These are phyloP conservation scores for Sorex maritimensis DNA, from an alignment of 2,797 vertebrate genomes.

Conservation along the genomic window DNA sequence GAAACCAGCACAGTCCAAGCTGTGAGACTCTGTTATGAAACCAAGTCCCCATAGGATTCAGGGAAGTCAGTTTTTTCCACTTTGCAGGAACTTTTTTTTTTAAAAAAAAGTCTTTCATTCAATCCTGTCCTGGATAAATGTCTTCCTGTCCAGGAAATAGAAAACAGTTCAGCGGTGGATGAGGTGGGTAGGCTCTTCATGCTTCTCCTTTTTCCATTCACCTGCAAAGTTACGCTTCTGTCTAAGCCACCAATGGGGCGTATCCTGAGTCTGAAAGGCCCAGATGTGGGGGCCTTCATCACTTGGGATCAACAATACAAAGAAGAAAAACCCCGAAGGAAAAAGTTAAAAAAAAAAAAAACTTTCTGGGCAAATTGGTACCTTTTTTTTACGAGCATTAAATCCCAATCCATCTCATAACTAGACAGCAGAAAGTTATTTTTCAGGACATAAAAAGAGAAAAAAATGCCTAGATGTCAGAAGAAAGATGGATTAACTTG, in stretches of 20 bases:
- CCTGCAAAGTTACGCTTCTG: too few relatives aligned
- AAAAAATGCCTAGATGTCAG: background rate
- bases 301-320: background rate
- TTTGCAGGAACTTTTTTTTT: background rate
- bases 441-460: background rate
- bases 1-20: too few relatives aligned
- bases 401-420: background rate
- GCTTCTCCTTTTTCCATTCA: too few relatives aligned
- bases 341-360: too few relatives aligned
- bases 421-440: background rate
- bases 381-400: background rate
- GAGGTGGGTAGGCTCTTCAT: too few relatives aligned
- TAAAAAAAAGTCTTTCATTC: constrained; percentile 43
- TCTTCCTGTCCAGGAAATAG: constrained; percentile 62
- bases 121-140: background rate
- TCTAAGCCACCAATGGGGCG: too few relatives aligned
- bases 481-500: background rate
- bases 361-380: background rate
- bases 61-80: background rate
- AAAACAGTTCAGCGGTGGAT: background rate
- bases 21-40: constrained; percentile 55
- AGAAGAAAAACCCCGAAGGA: background rate
- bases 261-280: too few relatives aligned
- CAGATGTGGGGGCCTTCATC: too few relatives aligned
- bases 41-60: background rate